These are phyloP conservation scores for Nesidiocoris tenuis DNA, from an alignment of 2,888 invertebrate genomes.

Conservation along the genomic window DNA sequence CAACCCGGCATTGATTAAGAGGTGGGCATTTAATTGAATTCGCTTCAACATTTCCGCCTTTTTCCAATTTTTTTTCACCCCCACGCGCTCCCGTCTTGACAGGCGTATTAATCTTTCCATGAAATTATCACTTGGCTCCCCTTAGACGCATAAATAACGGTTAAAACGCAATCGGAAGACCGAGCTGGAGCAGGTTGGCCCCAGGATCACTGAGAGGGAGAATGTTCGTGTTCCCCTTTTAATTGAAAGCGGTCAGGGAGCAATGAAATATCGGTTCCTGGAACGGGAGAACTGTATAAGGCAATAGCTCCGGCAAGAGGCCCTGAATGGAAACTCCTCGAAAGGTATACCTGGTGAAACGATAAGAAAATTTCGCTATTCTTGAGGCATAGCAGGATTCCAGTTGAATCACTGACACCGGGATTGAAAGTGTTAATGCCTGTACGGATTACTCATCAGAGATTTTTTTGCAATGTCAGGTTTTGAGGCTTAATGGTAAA, in stretches of 20 bases:
- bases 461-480: too few species aligned
- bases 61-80: not conserved
- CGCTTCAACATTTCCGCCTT: not conserved
- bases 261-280: not conserved
- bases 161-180: conserved; percentile 34
- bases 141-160: conserved; percentile 25
- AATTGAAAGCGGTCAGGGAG: conserved; percentile 27
- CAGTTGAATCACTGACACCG: too few species aligned
- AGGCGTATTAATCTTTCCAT: conserved; percentile 18
- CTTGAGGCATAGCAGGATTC: too few species aligned
- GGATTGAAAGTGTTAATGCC: too few species aligned
- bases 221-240: conserved; percentile 15
- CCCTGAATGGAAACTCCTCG: not conserved
- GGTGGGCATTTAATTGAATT: not conserved
- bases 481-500: too few species aligned
- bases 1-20: not conserved
- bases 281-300: not conserved
- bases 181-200: not conserved
- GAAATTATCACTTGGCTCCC: conserved; percentile 17
- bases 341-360: too few species aligned
- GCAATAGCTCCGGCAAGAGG: not conserved
- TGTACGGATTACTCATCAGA: too few species aligned
- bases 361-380: too few species aligned
- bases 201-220: conserved; percentile 12
- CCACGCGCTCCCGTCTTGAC: conserved; percentile 10